Evolutionary conservation across 2,888 invertebrate genomes (phyloP).

Genomic region (Tachina fera): DNA sequence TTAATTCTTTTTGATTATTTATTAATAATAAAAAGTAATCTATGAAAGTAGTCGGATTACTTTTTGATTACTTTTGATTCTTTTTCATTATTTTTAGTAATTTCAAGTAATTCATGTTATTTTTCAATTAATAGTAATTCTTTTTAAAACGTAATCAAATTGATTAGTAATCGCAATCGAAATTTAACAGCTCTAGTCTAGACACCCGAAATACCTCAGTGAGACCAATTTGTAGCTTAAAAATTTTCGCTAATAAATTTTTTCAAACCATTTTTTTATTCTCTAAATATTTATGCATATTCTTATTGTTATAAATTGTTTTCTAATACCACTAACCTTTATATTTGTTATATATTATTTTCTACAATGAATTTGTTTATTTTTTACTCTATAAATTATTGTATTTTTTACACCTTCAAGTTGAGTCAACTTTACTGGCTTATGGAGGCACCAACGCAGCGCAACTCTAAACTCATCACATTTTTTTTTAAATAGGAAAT

Average conservation of each 20-base stretch:
- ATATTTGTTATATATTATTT: neutral
- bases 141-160: no score
- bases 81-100: no score
- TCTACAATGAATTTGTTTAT: neutral
- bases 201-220: no score
- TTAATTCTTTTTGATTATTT: no score
- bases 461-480: conserved; percentile 67
- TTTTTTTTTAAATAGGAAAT: conserved; percentile 53
- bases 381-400: conserved; percentile 28
- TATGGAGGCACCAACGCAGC: conserved; percentile 69
- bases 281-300: neutral
- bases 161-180: no score
- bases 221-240: neutral
- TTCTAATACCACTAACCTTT: neutral
- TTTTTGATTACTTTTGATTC: no score
- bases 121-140: no score
- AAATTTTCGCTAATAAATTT: neutral
- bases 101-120: no score
- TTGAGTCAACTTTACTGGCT: conserved; percentile 68
- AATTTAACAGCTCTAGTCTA: no score
- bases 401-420: conserved; percentile 46
- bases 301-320: neutral
- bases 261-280: neutral
- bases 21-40: no score
- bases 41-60: no score